phyloP scores from a whole-genome alignment of 2,888 invertebrate genomes.

The Scaptomyza cyrtandrae region DNA sequence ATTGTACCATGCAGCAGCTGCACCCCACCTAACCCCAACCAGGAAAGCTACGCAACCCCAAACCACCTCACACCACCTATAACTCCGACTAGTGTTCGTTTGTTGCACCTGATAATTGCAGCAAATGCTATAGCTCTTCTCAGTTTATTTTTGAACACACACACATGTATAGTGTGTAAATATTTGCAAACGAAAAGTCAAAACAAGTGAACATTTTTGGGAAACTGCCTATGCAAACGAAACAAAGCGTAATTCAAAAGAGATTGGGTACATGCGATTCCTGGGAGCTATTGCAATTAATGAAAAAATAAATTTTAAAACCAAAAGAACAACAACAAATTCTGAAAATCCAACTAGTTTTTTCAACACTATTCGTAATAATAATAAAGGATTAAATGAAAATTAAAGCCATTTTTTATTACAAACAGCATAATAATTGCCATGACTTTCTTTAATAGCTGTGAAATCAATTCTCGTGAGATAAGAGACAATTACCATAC shows the following conservation, averaged over 20 bases:
- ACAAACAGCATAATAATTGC: no score
- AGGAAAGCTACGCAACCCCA: conserved; percentile 4
- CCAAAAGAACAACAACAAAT: not conserved
- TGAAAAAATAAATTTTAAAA: not conserved
- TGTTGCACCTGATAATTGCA: conserved; percentile 70
- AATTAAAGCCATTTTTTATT: no score
- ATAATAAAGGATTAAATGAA: no score
- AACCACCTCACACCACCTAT: not conserved
- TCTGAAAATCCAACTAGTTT: not conserved
- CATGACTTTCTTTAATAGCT: not conserved
- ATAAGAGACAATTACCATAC: not conserved
- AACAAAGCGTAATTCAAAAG: not conserved
- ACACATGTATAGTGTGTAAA: conserved; percentile 10
- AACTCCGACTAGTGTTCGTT: conserved; percentile 37
- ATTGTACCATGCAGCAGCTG: conserved; percentile 25
- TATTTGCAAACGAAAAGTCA: conserved; percentile 30
- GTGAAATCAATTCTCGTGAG: not conserved
- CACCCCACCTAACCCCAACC: conserved; percentile 1
- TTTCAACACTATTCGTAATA: no score
- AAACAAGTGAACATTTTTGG: conserved; percentile 25
- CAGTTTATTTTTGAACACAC: conserved; percentile 63
- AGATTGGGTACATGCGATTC: no score
- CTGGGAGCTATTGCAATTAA: not conserved
- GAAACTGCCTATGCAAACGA: not conserved
- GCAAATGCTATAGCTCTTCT: conserved; percentile 37